Evolutionary conservation across 2,888 invertebrate species (phyloP).

Genomic region (Ashinkailepas kermadecensis): DNA sequence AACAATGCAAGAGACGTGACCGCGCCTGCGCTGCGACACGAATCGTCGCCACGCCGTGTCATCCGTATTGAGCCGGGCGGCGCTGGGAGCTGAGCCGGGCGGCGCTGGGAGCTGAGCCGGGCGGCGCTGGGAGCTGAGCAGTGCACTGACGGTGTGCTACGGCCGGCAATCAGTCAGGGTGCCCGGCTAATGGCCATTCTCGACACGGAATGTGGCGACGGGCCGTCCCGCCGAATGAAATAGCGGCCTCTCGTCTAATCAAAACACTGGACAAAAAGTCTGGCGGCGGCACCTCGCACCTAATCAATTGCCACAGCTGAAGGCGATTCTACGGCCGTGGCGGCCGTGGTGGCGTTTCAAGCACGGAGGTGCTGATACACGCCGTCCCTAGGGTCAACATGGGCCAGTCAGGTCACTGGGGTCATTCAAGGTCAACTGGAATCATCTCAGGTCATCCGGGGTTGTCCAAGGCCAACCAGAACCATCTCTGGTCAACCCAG

Average conservation of each 20-base stretch:
- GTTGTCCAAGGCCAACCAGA: too few relatives aligned
- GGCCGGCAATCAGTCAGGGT: not conserved
- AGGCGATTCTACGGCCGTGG: not conserved
- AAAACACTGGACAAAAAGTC: not conserved
- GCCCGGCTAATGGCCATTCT: too few relatives aligned
- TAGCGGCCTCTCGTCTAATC: slow-evolving; percentile 1
- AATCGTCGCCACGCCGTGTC: too few relatives aligned
- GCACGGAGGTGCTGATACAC: not conserved
- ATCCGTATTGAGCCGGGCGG: too few relatives aligned
- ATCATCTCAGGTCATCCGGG: not conserved
- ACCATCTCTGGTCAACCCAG: too few relatives aligned
- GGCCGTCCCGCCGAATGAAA: not conserved
- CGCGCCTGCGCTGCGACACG: too few relatives aligned
- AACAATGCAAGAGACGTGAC: too few relatives aligned
- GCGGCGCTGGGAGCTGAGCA: too few relatives aligned
- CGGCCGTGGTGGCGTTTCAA: not conserved
- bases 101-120: too few relatives aligned
- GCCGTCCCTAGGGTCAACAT: too few relatives aligned
- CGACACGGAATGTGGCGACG: not conserved
- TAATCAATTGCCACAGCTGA: slow-evolving; percentile 2
- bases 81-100: too few relatives aligned
- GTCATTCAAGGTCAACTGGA: not conserved
- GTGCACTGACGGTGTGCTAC: too few relatives aligned
- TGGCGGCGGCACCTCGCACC: slow-evolving; percentile 7
- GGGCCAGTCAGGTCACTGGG: not conserved